Base-by-base conservation (phyloP, 64 coral and sea anemone species). In the Actinia tenebrosa region DNA sequence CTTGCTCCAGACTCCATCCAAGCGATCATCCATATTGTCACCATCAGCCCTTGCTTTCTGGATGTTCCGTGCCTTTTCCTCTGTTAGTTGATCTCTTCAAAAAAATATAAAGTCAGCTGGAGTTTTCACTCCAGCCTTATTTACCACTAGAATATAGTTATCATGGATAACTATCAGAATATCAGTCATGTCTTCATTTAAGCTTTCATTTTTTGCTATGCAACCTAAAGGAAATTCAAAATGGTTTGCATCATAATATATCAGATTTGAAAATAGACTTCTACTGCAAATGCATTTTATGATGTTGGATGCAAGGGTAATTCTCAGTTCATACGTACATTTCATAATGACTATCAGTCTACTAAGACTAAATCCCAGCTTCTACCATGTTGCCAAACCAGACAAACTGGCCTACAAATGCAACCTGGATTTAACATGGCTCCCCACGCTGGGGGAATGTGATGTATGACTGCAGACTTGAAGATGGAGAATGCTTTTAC, bases 71-170 rank as follows among this genome's bases (percentile, higher is more conserved):
- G 90, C 84, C 20, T 84, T 78, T 53, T 91, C 90, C 58, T 91
- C 90, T 61, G 90, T 91, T 14, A 91, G 58, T 61, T 91, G 61
- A 53, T 91, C 90, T 1, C 90, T 84, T 22, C 85, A 77, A 91
- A 91, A 87, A 53, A 86, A 86, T 11, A 91, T 77, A 13, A 20
- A 78, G 18, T 84, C 62, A 16, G 58, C 80, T 27, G 80, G 78
- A 56, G 20, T 66, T 6, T 71, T 15, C 10, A 47, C 59, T 4
- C 19, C 20, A 22, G 20, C 60, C n/a, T 43, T 27, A 17, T 50
- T 69, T 13, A n/a, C 26, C 62, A 50, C 26, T n/a, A 42, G 88
- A 16, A 89, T 80, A 84, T 84, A 89, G 3, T 56, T 84, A 0
- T 23, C 19, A 15, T 89, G 88, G 5, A 89, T 4, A 45, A 58